Percentiles rank a stretch among this genome's conserved stretches.
These are phyloP conservation scores for Heterodera filipjevi DNA, from an alignment of 2,888 invertebrate species.

Conservation along the genomic window DNA sequence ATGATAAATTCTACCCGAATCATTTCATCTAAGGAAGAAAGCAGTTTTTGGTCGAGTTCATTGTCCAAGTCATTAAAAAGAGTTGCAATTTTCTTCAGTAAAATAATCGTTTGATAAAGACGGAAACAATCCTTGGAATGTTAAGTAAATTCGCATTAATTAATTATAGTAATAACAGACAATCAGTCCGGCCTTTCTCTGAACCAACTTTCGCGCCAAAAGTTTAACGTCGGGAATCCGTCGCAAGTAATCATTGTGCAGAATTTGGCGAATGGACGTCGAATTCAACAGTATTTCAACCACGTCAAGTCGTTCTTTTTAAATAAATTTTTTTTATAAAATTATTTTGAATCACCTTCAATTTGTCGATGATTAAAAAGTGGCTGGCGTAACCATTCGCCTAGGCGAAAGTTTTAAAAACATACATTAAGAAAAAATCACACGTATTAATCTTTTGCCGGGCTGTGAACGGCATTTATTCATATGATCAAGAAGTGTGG, in stretches of 20 bases:
- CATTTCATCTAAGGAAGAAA: slow-evolving; percentile 43
- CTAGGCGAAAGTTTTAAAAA: slow-evolving; percentile 38
- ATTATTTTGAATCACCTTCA: slow-evolving; percentile 15
- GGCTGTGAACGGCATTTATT: slow-evolving; percentile 59
- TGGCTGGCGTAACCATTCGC: slow-evolving; percentile 62
- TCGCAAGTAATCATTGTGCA: slow-evolving; percentile 48
- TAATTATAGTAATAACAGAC: slow-evolving; percentile 16
- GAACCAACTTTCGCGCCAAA: slow-evolving; percentile 42
- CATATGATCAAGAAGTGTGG: slow-evolving; percentile 53
- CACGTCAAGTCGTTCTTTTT: slow-evolving; percentile 51
- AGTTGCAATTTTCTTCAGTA: slow-evolving; percentile 34
- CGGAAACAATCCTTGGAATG: slow-evolving; percentile 45
- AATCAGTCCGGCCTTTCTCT: slow-evolving; percentile 40
- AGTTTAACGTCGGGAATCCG: slow-evolving; percentile 54
- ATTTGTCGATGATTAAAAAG: slow-evolving; percentile 50
- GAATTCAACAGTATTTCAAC: slow-evolving; percentile 52
- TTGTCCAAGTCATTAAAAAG: slow-evolving; percentile 37
- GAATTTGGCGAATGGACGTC: slow-evolving; percentile 38
- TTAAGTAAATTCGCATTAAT: neutral
- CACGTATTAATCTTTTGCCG: slow-evolving; percentile 55
- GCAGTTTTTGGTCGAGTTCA: slow-evolving; percentile 29
- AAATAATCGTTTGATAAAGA: slow-evolving; percentile 38
- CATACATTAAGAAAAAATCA: neutral
- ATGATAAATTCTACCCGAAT: slow-evolving; percentile 34
- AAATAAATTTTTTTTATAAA: neutral